Conservation (phyloP, 1,140 invertebrate species). For the Tetramorium alpestre region DNA sequence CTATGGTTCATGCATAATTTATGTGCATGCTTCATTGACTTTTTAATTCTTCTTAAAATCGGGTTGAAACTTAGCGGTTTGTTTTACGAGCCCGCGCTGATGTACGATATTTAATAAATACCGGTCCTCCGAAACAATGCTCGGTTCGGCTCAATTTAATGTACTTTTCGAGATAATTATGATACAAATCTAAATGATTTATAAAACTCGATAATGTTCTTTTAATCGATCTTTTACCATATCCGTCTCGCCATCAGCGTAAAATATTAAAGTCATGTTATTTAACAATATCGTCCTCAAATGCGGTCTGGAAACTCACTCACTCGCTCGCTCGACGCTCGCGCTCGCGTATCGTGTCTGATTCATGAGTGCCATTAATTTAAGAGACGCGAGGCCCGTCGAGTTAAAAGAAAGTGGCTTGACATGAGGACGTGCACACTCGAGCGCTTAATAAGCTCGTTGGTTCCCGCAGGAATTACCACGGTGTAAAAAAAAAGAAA, state of each 20-base stretch:
- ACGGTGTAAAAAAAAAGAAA: constrained; percentile 5
- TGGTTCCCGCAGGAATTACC: constrained; percentile 34
- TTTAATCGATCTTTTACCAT: too few relatives aligned
- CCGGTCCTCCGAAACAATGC: neutral
- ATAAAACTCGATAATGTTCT: neutral
- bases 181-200: too few relatives aligned
- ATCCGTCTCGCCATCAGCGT: neutral
- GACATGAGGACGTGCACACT: constrained; percentile 66
- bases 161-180: neutral
- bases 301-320: neutral
- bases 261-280: neutral
- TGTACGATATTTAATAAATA: constrained; percentile 37
- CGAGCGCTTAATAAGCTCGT: constrained; percentile 70
- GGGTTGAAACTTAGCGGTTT: constrained; percentile 30
- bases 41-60: constrained; percentile 57
- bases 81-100: neutral
- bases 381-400: constrained; percentile 46
- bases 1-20: constrained; percentile 56
- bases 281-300: neutral
- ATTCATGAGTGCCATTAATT: constrained; percentile 71
- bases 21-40: constrained; percentile 51
- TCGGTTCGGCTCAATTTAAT: neutral
- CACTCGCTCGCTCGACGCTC: neutral
- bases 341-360: constrained; percentile 42
- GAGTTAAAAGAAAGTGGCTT: constrained; percentile 47